Evolutionary conservation across 92 coral and sea anemone genomes (phyloP).

Genomic region (Zoanthus sansibaricus): DNA sequence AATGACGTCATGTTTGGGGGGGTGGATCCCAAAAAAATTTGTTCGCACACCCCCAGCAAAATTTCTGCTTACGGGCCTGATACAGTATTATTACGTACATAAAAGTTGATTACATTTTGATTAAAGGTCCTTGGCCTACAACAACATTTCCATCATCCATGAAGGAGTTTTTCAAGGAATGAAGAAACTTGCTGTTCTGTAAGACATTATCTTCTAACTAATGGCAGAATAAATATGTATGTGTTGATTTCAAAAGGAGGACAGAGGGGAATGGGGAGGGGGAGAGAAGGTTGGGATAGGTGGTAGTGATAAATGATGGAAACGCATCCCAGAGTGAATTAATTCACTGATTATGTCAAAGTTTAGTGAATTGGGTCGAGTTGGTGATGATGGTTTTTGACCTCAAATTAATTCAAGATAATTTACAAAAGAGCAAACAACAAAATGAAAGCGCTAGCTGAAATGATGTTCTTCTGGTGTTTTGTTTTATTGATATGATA

Average conservation of each 20-base stretch:
- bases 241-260: not conserved
- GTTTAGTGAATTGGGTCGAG: not conserved
- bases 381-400: not conserved
- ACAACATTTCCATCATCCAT: conserved; percentile 27
- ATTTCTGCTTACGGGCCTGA: not conserved
- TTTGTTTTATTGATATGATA: not conserved
- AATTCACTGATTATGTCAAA: not conserved
- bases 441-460: not conserved
- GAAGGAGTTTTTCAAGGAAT: conserved; percentile 32
- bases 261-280: too few species aligned
- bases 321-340: not conserved
- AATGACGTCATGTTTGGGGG: too few species aligned
- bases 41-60: too few species aligned
- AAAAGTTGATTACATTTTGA: not conserved
- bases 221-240: not conserved
- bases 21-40: too few species aligned
- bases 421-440: not conserved
- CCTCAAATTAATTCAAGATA: not conserved
- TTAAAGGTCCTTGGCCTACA: conserved; percentile 27
- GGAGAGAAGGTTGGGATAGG: not conserved
- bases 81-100: not conserved
- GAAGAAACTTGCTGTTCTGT: conserved; percentile 26
- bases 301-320: not conserved
- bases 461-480: not conserved
- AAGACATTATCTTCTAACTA: not conserved